Evolutionary conservation across 2,797 vertebrate genomes (phyloP).

Genomic region (Sebastes itinus): DNA sequence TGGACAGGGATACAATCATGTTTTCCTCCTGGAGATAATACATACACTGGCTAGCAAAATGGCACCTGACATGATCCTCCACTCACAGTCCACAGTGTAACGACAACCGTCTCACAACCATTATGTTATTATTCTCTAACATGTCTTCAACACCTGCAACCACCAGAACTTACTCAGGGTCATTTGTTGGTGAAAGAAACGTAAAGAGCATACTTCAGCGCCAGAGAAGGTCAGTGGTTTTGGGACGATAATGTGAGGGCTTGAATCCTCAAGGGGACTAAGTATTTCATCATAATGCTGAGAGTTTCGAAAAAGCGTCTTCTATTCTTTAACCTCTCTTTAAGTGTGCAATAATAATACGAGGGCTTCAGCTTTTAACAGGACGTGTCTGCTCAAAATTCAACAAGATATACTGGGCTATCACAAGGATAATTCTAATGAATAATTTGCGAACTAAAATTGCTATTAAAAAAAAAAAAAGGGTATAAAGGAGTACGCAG

Average conservation of each 20-base stretch:
- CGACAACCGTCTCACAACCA: not conserved
- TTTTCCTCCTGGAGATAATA: not conserved
- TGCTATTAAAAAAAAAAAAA: not conserved
- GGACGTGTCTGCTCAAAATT: not conserved
- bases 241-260: not conserved
- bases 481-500: not conserved
- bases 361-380: not conserved
- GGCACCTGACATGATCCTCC: not conserved
- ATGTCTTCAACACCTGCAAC: not conserved
- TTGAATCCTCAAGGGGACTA: not conserved
- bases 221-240: constrained; percentile 9
- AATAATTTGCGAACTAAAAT: not conserved
- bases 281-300: not conserved
- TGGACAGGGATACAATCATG: not conserved
- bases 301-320: not conserved
- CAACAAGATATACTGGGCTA: not conserved
- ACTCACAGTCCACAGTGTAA: not conserved
- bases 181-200: not conserved
- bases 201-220: not conserved
- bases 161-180: not conserved
- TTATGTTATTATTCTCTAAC: not conserved
- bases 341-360: not conserved
- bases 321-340: not conserved
- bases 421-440: not conserved
- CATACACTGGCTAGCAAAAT: not conserved